Evolutionary conservation across 2,797 vertebrate species (phyloP), one percentile per base, ranked within the genome.

Genomic region (Sebastolobus altivelis): DNA sequence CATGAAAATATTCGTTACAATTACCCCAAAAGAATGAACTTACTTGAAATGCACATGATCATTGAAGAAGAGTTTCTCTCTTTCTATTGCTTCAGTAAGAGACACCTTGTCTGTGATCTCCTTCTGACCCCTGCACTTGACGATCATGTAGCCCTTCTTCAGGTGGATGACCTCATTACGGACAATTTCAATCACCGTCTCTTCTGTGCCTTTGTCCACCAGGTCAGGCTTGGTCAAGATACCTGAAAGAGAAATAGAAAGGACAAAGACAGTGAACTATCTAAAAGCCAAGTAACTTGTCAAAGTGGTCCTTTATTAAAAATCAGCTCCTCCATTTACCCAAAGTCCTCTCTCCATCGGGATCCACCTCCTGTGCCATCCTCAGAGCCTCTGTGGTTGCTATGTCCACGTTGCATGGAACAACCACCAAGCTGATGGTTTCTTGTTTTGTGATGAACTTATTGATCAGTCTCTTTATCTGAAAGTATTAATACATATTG

Each of bases 141-240:
- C 97, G 0, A 99, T 93, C 97, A 97, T 97, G 94, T 98, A 99
- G 72, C 97, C 97, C 85, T 98, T 98, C 70, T 88, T 95, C 62
- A 99, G 95, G 54, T 81, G 91, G 84, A 96, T 92, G 43, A 97
- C 74, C 0, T 92, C 83, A 75, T 99, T 99, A 29, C 68, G 86
- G 2, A 97, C 73, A 25, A 97, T 92, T 0, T 96, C 93, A 1
- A 98, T 2, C 1, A 97, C 85, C 0, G 82, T 75, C 0, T 92
- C 86, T 33, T 99, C 97, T 0, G 97, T 96, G 37, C 97, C 97
- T 89, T 73, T 96, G 91, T 98, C 97, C 75, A 98, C 93, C 84
- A 98, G 93, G 84, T 99, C 97, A 0, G 98, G 97, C 80, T 99
- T 99, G 0, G 97, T 99, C 86, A 99, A 90, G 84, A 99, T 97